Conservation (phyloP, 2,888 invertebrate genomes). For the Drosophila percnosoma region DNA sequence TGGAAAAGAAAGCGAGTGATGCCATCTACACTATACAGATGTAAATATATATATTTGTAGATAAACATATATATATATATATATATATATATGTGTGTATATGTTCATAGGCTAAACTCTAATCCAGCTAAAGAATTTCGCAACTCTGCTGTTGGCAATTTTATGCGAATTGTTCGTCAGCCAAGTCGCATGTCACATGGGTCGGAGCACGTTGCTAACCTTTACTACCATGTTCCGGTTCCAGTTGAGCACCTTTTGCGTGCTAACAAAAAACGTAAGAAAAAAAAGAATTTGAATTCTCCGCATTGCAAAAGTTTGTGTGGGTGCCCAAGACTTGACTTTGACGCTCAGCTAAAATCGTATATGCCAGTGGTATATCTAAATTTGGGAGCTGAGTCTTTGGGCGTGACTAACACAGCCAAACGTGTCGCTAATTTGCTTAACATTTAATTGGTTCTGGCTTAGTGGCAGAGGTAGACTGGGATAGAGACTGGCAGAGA, state of each 20-base stretch:
- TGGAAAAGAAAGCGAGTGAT: conserved; percentile 59
- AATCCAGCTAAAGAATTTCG: conserved; percentile 15
- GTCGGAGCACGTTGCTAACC: conserved; percentile 7
- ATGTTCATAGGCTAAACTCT: not conserved
- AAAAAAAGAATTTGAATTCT: conserved; percentile 3
- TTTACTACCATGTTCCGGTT: conserved; percentile 25
- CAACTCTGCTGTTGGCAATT: conserved; percentile 21
- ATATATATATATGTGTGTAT: not conserved
- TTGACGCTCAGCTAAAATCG: conserved; percentile 12
- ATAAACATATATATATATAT: not conserved
- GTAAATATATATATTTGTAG: not conserved
- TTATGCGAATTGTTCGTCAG: conserved; percentile 43
- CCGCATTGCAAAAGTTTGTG: conserved; percentile 8
- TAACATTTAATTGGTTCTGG: conserved; percentile 5
- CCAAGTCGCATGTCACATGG: conserved; percentile 48
- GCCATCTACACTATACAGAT: conserved; percentile 1
- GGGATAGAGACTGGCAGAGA: not conserved
- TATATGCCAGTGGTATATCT: conserved; percentile 1
- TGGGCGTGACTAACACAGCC: not conserved
- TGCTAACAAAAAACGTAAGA: conserved; percentile 18
- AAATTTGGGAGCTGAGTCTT: conserved; percentile 3
- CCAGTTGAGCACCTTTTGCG: conserved; percentile 51
- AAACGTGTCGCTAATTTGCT: not conserved
- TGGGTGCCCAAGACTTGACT: conserved; percentile 39
- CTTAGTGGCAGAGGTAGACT: not conserved